Percentiles rank a stretch among this genome's conserved stretches.
phyloP scores from a whole-genome alignment of 2,888 invertebrate genomes.

The Pterostichus madidus region DNA sequence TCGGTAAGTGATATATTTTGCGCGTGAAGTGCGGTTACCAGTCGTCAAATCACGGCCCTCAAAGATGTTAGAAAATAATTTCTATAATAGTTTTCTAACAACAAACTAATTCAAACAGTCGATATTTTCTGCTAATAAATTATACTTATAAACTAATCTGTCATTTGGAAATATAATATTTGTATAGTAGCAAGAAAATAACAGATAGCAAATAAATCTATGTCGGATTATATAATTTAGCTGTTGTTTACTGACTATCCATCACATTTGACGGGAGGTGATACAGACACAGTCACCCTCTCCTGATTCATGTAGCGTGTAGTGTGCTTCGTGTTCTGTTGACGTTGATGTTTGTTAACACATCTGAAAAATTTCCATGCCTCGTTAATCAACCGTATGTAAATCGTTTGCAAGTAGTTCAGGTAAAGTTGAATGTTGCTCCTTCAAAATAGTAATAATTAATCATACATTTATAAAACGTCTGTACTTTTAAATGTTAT shows the following conservation, averaged over 20 bases:
- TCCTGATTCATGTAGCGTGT: constrained; percentile 2
- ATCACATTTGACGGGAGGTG: constrained; percentile 51
- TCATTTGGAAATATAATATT: constrained; percentile 8
- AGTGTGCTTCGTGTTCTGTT: constrained; percentile 7
- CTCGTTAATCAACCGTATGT: constrained; percentile 21
- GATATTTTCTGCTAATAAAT: too few relatives aligned
- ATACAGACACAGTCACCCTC: constrained; percentile 19
- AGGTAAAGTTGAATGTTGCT: not conserved
- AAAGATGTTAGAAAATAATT: too few relatives aligned
- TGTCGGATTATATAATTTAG: constrained; percentile 42
- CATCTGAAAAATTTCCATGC: constrained; percentile 39
- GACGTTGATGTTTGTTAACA: constrained; percentile 22
- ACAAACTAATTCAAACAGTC: too few relatives aligned
- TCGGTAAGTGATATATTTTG: too few relatives aligned
- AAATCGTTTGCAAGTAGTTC: not conserved
- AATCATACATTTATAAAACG: too few relatives aligned
- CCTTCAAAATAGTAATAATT: too few relatives aligned
- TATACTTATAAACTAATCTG: too few relatives aligned
- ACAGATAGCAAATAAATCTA: constrained; percentile 29
- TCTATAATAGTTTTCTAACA: too few relatives aligned
- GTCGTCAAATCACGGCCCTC: too few relatives aligned
- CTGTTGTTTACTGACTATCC: constrained; percentile 32
- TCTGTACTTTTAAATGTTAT: too few relatives aligned
- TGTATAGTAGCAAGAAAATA: too few relatives aligned
- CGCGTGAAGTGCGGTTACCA: too few relatives aligned